A percentile compares a stretch with the other conserved stretches of the same genome.
These are phyloP conservation scores for Thalassarche chlororhynchos DNA, from an alignment of 2,113 vertebrate species.

Conservation along the genomic window DNA sequence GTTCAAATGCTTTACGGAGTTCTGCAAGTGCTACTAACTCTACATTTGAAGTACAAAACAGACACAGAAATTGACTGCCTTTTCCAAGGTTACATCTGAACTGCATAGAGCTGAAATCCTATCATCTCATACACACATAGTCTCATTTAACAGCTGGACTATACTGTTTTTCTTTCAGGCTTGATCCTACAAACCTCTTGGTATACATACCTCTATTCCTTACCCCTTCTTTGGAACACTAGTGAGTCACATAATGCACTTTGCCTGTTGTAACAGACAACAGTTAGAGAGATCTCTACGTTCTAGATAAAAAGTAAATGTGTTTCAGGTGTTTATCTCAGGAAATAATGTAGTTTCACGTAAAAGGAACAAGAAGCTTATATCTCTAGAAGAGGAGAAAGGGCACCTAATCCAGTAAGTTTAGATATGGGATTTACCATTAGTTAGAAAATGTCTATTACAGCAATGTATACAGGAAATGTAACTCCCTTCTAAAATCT, in stretches of 20 bases:
- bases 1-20: not conserved
- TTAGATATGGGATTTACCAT: not conserved
- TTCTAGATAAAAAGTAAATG: not conserved
- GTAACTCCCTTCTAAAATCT: not conserved
- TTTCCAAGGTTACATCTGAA: not conserved
- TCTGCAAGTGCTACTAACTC: not conserved
- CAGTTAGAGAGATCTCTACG: not conserved
- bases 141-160: not conserved
- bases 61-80: not conserved
- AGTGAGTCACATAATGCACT: not conserved
- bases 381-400: not conserved
- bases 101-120: not conserved
- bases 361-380: not conserved
- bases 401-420: not conserved
- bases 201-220: not conserved
- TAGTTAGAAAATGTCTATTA: not conserved
- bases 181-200: not conserved
- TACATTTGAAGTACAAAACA: not conserved
- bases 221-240: not conserved
- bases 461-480: not conserved
- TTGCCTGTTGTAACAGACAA: not conserved
- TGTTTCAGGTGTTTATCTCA: not conserved
- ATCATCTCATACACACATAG: rapidly evolving
- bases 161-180: not conserved
- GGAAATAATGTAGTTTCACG: not conserved